Evolutionary conservation across 2,888 invertebrate genomes (phyloP), one percentile per base, ranked within the genome.

Genomic region (Psylliodes chrysocephalus): DNA sequence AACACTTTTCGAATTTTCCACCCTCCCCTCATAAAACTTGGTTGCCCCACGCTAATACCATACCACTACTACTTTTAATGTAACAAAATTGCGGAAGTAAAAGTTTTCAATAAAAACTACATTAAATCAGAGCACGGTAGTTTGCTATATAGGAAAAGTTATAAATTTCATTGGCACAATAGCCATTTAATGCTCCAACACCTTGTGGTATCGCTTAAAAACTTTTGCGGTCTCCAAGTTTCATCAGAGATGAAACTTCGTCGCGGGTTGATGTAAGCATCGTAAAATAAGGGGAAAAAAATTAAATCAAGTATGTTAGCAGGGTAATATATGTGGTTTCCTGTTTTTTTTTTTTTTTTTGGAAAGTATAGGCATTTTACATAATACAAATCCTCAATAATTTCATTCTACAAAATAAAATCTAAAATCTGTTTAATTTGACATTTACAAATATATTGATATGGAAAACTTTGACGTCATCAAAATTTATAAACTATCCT

Each of bases 221-320:
- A 78, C 79, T 81, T 80, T 77, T 6, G 78, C 78, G 77, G 78
- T 78, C 77, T 79, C 79, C 79, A 78, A 79, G 79, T 80, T 80
- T 80, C n/a, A n/a, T n/a, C 78, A 78, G 79, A 79, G 79, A 35
- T 78, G 76, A 81, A 80, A 80, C 75, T 80, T 80, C 19, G 12
- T 80, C 19, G 12, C 2, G 2, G 12, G 35, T 35, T 35, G 12
- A 35, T 35, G 14, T 35, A 35, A 35, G 35, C 35, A 35, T 35
- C 35, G 12, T 2, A 12, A 35, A 35, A 35, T 35, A n/a, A n/a
- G n/a, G 12, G 2, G 14, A 35, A 12, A 35, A 35, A 35, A 35
- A 22, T 6, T 22, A 22, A 4, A 22, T 22, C n/a, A n/a, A n/a
- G n/a, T n/a, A n/a, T n/a, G n/a, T n/a, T n/a, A n/a, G n/a, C n/a